These are phyloP conservation scores for Lemur catta DNA, from an alignment of 2,797 vertebrate species.

Conservation along the genomic window DNA sequence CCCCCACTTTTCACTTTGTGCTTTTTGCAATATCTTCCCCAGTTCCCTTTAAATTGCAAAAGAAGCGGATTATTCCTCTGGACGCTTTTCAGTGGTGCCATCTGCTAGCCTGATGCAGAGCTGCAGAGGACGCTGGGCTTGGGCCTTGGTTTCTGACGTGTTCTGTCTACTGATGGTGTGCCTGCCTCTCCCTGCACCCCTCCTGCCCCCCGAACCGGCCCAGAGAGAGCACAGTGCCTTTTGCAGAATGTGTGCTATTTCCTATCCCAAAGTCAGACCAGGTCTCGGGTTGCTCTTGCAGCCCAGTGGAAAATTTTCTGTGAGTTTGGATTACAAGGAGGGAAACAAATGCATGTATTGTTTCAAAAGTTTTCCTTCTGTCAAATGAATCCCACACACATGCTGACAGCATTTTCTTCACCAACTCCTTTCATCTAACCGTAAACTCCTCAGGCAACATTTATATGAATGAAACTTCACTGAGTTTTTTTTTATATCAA, in stretches of 20 bases:
- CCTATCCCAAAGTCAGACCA: background rate
- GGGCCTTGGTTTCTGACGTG: background rate
- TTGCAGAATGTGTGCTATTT: conserved; percentile 27
- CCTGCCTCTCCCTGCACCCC: background rate
- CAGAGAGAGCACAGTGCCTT: background rate
- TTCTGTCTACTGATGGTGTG: background rate
- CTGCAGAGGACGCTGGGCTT: background rate
- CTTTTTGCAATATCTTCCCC: background rate
- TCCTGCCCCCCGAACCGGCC: rapidly evolving
- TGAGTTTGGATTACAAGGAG: conserved; percentile 28
- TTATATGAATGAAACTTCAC: background rate
- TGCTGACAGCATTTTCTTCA: background rate
- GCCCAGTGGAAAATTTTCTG: conserved; percentile 50
- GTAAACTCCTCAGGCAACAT: background rate
- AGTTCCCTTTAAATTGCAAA: background rate
- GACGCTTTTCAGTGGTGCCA: conserved; percentile 6
- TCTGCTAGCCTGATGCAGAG: conserved; percentile 48
- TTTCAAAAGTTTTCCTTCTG: conserved; percentile 25
- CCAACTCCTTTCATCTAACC: background rate
- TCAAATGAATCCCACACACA: background rate
- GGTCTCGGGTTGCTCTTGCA: background rate
- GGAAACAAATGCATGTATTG: conserved; percentile 24
- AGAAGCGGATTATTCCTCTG: background rate
- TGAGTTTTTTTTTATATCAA: background rate
- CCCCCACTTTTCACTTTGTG: background rate